Evolutionary conservation across 2,888 invertebrate genomes (phyloP).

Genomic region (Hydraecia micacea): DNA sequence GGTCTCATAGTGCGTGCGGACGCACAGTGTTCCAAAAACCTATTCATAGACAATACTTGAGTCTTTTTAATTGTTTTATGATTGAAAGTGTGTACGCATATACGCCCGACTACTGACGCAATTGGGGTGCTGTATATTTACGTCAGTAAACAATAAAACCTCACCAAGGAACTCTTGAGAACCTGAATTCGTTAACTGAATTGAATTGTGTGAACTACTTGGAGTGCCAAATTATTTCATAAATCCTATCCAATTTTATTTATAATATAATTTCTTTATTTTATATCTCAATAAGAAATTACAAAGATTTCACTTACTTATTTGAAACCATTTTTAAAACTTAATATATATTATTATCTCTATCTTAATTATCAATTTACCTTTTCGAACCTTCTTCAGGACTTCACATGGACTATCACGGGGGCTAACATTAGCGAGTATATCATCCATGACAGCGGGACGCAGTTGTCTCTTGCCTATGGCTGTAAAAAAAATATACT

Average conservation of each 20-base stretch:
- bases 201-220: neutral
- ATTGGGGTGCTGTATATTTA: neutral
- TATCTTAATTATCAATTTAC: neutral
- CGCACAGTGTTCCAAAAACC: too few relatives aligned
- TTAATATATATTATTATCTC: too few relatives aligned
- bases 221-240: neutral
- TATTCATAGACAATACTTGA: too few relatives aligned
- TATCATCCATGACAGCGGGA: slow-evolving; percentile 32
- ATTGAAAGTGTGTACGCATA: too few relatives aligned
- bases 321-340: too few relatives aligned
- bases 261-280: too few relatives aligned
- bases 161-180: neutral
- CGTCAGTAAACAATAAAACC: too few relatives aligned
- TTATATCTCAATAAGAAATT: too few relatives aligned
- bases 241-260: neutral
- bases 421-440: slow-evolving; percentile 12
- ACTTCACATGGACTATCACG: slow-evolving; percentile 1
- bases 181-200: neutral
- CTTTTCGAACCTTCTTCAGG: slow-evolving; percentile 21
- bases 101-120: too few relatives aligned
- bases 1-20: too few relatives aligned
- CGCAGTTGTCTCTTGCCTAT: slow-evolving; percentile 15
- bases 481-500: slow-evolving; percentile 15
- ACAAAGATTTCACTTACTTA: too few relatives aligned
- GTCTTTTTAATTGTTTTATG: too few relatives aligned